Evolutionary conservation across 2,888 invertebrate species (phyloP), one percentile per base, ranked within the genome.

Genomic region (Netelia fuscicornis): DNA sequence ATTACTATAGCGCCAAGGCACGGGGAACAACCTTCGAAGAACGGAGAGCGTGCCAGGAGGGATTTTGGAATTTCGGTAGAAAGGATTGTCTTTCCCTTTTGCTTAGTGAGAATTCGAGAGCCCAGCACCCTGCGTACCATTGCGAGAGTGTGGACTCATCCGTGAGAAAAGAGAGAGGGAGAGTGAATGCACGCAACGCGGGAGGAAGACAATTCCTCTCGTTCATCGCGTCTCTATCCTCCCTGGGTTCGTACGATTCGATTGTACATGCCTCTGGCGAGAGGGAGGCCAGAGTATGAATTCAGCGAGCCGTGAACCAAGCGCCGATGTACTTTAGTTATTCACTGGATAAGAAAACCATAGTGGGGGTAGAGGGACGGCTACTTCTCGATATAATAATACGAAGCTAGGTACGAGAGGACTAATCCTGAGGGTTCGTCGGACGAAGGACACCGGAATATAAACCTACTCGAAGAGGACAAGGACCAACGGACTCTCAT

Each of bases 1-100:
- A 92, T 92, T 91, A 90, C 90, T 90, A 89, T 89, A 70, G 84
- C 83, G 77, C 70, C 37, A 70, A 30, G 72, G 48, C 54, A 68
- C 67, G 67, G 80, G 71, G 72, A 80, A 76, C 58, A 81, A 80
- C 76, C 76, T 80, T 65, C 67, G 67, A 78, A 81, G 81, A 67
- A 75, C 80, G 85, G 70, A 30, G 60, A 60, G 65, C 60, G 62
- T 25, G 64, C 42, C 2, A 48, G 58, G 65, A 62, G n/a, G 76
- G 72, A 52, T 74, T 81, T 52, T 70, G 70, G 70, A 78, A 65
- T 68, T 76, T 83, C 68, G 62, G 67, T 37, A 48, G 54, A 79
- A 82, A 60, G 62, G 75, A 86, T 87, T 87, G 83, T 84, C 75
- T 81, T 81, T 71, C 60, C 72, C 62, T 62, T 78, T 83, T 72